Conservation (phyloP, 2,888 invertebrate species). For the Marronus borbonicus region DNA sequence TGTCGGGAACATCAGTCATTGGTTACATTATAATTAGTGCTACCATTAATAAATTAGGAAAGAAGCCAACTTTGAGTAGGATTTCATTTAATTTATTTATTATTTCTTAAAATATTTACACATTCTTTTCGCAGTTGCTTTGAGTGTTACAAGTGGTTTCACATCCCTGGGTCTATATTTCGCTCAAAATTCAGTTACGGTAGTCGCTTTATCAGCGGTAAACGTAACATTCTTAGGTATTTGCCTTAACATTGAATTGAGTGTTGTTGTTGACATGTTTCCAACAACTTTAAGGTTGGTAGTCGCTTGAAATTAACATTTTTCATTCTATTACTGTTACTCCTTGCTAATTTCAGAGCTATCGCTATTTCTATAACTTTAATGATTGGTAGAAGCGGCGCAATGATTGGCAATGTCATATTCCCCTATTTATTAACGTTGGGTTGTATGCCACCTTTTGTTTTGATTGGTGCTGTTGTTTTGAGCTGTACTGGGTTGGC, state of each 20-base stretch:
- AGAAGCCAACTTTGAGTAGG: constrained; percentile 73
- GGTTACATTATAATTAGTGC: constrained; percentile 76
- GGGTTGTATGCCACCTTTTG: constrained; percentile 83
- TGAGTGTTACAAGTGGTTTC: constrained; percentile 69
- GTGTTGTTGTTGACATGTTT: constrained; percentile 78
- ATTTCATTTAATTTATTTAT: not conserved
- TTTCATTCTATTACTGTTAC: not conserved
- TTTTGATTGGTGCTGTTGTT: constrained; percentile 77
- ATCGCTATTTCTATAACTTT: constrained; percentile 78
- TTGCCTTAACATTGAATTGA: constrained; percentile 74
- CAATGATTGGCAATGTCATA: constrained; percentile 79
- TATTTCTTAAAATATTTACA: no score
- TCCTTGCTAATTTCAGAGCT: constrained; percentile 15
- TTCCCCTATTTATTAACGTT: constrained; percentile 80
- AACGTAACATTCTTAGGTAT: constrained; percentile 74
- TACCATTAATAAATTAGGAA: constrained; percentile 72
- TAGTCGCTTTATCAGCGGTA: constrained; percentile 73
- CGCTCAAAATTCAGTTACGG: constrained; percentile 72
- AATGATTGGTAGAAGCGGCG: constrained; percentile 81
- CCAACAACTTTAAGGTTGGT: constrained; percentile 77
- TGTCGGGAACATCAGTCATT: constrained; percentile 76
- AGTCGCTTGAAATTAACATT: not conserved
- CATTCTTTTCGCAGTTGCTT: constrained; percentile 60
- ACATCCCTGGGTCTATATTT: constrained; percentile 74
- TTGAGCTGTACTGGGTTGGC: constrained; percentile 60